A percentile compares a stretch with the other conserved stretches of the same genome.
Evolutionary conservation across 1,140 invertebrate genomes (phyloP).

Genomic region (Trichomalopsis sarcophagae): DNA sequence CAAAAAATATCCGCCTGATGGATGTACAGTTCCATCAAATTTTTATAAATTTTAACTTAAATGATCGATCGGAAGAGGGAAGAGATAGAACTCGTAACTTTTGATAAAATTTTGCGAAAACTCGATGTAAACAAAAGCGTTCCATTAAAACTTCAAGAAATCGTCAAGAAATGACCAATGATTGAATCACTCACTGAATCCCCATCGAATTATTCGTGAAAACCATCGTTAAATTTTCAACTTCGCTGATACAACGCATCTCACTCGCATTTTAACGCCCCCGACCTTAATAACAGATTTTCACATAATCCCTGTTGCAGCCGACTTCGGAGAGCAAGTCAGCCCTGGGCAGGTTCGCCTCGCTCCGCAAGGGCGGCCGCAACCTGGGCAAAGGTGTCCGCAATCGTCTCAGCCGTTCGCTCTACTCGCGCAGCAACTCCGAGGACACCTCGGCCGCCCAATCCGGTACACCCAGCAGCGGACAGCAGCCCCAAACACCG

Average conservation of each 20-base stretch:
- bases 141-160: not conserved
- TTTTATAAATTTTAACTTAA: too few relatives aligned
- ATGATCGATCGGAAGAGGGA: too few relatives aligned
- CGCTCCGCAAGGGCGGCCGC: slow-evolving; percentile 74
- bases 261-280: too few relatives aligned
- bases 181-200: too few relatives aligned
- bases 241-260: too few relatives aligned
- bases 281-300: not conserved
- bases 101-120: too few relatives aligned
- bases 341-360: slow-evolving; percentile 75
- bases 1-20: too few relatives aligned
- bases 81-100: too few relatives aligned
- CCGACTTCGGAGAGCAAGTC: slow-evolving; percentile 67
- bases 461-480: not conserved
- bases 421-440: slow-evolving; percentile 74
- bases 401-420: slow-evolving; percentile 72
- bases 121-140: too few relatives aligned
- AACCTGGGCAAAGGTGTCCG: slow-evolving; percentile 70
- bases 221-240: too few relatives aligned
- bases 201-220: too few relatives aligned
- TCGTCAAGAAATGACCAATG: not conserved
- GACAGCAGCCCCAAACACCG: not conserved
- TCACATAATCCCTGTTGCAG: not conserved
- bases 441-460: slow-evolving; percentile 61
- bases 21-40: too few relatives aligned